Evolutionary conservation across 1,140 invertebrate genomes (phyloP).

Genomic region (Procambarus virginalis): DNA sequence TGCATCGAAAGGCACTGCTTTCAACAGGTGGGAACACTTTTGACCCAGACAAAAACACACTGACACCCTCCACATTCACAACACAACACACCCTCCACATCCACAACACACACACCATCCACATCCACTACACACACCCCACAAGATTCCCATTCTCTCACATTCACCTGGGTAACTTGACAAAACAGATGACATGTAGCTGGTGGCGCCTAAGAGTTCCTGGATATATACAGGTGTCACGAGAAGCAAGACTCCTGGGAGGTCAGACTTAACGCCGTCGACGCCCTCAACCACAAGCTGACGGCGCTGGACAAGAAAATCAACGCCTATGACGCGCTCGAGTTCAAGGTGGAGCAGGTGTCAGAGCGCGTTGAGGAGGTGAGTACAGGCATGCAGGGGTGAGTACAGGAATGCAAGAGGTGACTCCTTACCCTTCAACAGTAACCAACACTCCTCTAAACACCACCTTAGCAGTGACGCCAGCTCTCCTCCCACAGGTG

Average conservation of each 20-base stretch:
- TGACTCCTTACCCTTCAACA: not conserved
- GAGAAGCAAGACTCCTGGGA: slow-evolving; percentile 68
- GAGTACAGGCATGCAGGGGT: not conserved
- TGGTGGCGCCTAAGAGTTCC: too few species aligned
- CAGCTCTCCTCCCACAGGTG: slow-evolving; percentile 13
- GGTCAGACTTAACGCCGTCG: slow-evolving; percentile 57
- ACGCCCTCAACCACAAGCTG: slow-evolving; percentile 68
- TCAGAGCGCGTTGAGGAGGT: slow-evolving; percentile 68
- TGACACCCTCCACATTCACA: too few species aligned
- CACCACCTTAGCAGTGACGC: not conserved
- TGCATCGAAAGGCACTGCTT: too few species aligned
- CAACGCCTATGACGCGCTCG: slow-evolving; percentile 67
- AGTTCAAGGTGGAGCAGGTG: slow-evolving; percentile 69
- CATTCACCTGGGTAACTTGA: too few species aligned
- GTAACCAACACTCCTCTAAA: not conserved
- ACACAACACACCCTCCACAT: too few species aligned
- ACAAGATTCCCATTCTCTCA: too few species aligned
- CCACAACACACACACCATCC: too few species aligned
- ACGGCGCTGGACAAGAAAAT: slow-evolving; percentile 68
- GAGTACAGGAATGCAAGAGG: too few species aligned
- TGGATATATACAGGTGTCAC: slow-evolving; percentile 48
- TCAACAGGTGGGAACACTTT: too few species aligned
- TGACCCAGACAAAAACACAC: too few species aligned
- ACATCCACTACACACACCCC: too few species aligned
- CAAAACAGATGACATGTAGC: too few species aligned